Evolutionary conservation across 2,888 invertebrate genomes (phyloP).

Genomic region (Pammene fasciana): DNA sequence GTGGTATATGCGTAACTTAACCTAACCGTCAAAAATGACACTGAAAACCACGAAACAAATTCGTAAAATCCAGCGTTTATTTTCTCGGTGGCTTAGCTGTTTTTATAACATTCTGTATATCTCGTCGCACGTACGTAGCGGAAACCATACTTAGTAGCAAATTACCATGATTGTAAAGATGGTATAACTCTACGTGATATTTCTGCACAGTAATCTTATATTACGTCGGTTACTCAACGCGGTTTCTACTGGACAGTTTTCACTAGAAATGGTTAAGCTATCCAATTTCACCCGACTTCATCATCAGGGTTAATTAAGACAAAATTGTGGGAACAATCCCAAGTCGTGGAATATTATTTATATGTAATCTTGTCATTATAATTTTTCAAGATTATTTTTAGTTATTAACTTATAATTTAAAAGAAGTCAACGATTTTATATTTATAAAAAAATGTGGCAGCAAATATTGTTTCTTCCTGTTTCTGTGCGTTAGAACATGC

Average conservation of each 20-base stretch:
- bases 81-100: slow-evolving; percentile 4
- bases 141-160: slow-evolving; percentile 36
- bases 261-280: slow-evolving; percentile 11
- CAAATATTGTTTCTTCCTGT: too few species aligned
- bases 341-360: too few species aligned
- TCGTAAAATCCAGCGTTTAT: background rate
- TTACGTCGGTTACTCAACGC: slow-evolving; percentile 33
- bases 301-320: background rate
- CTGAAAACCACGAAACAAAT: too few species aligned
- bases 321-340: background rate
- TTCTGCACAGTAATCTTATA: slow-evolving; percentile 28
- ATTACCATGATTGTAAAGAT: slow-evolving; percentile 40
- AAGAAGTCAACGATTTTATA: too few species aligned
- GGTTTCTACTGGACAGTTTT: slow-evolving; percentile 28
- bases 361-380: too few species aligned
- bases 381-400: too few species aligned
- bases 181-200: slow-evolving; percentile 40
- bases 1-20: too few species aligned
- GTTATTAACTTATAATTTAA: background rate
- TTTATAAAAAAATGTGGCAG: too few species aligned
- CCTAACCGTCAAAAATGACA: too few species aligned
- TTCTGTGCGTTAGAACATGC: too few species aligned
- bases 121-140: slow-evolving; percentile 23
- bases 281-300: background rate
- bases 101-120: background rate